Conservation (phyloP, 1,140 invertebrate genomes). For the Calliopsis andreniformis region DNA sequence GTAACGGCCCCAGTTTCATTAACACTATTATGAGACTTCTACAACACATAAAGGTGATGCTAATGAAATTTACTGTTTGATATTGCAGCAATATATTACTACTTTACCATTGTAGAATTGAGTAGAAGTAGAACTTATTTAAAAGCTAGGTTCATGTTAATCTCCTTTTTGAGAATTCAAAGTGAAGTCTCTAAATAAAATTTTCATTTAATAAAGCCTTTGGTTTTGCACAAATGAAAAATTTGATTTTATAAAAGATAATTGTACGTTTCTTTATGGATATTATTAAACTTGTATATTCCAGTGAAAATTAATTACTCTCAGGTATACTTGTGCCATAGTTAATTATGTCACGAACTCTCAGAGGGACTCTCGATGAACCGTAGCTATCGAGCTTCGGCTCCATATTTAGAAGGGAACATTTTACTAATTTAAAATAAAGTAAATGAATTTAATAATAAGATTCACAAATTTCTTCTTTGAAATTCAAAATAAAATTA, state of each 20-base stretch:
- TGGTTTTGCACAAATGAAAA: too few relatives aligned
- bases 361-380: background rate
- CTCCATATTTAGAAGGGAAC: too few relatives aligned
- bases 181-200: too few relatives aligned
- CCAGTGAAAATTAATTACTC: slow-evolving; percentile 15
- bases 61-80: slow-evolving; percentile 9
- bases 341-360: slow-evolving; percentile 15
- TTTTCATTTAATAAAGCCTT: too few relatives aligned
- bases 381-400: background rate
- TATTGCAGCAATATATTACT: background rate
- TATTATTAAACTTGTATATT: slow-evolving; percentile 14
- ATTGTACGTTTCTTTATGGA: too few relatives aligned
- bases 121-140: too few relatives aligned
- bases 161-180: too few relatives aligned
- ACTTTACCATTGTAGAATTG: background rate
- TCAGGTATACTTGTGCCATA: background rate
- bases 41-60: background rate
- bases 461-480: background rate
- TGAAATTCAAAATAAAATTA: too few relatives aligned
- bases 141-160: too few relatives aligned
- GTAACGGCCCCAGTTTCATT: slow-evolving; percentile 19
- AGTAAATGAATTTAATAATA: background rate
- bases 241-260: too few relatives aligned
- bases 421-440: too few relatives aligned
- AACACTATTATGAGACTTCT: background rate